Base-by-base conservation (phyloP, 2,113 vertebrate genomes). In the Heterochromis multidens region DNA sequence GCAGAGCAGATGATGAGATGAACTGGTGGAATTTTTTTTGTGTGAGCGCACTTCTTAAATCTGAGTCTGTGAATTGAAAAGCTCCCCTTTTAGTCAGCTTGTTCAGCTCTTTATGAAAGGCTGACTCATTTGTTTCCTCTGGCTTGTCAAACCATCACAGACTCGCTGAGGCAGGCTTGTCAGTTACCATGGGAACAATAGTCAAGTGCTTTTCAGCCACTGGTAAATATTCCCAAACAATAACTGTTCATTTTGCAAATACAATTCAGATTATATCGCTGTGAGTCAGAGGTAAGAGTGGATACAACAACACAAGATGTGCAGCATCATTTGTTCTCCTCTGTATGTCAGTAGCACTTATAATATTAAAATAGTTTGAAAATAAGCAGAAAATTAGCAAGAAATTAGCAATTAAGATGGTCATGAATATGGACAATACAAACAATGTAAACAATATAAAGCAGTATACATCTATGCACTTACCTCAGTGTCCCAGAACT, bases 401-500 rank as follows among this genome's bases (percentile, higher is more conserved):
- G 29, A 62, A 29, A 29, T 25, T 1, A 29, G 23, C 37, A 29
- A 27, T 10, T 43, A 21, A 52, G 21, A 35, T 5, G 1, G n/a
- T 40, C 7, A 43, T 31, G 1, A 31, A 16, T 58, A 60, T 74
- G 27, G 59, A 72, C 19, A 46, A 61, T 14, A 49, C 3, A 46
- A 70, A 70, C 65, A 70, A 70, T 70, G 23, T 46, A 43, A 61
- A 80, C 10, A 70, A 43, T n/a, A 79, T 35, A 11, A 80, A 40
- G 11, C 19, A 25, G 7, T 54, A 78, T 65, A n/a, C 6, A 31
- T 37, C 2, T 1, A 12, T 6, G 11, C n/a, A 5, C 89, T 95
- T 96, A 98, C 97, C 97, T 97, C 89, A 93, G 95, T 95, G 95
- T 94, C 92, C 96, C 95, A 93, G 92, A 96, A 96, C 89, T 98